phyloP scores from a whole-genome alignment of 2,113 vertebrate genomes.

The Macheiramphus alcinus region DNA sequence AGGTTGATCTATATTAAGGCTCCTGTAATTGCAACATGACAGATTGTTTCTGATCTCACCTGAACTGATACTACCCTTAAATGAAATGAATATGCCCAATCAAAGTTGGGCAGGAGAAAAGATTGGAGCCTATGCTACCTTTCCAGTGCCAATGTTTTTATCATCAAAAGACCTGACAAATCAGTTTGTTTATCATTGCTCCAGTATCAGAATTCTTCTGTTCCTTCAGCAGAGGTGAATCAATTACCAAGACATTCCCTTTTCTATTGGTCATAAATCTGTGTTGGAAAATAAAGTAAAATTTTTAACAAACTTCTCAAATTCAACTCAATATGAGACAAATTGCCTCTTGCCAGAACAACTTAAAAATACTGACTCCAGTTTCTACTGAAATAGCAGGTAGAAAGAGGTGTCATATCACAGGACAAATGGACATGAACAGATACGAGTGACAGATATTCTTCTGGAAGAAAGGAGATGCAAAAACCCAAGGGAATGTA shows the following conservation, averaged over 20 bases:
- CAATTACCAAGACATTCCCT: neutral
- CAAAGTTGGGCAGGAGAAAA: neutral
- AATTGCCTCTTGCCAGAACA: neutral
- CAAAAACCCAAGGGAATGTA: neutral
- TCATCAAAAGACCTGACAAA: neutral
- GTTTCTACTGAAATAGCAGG: neutral
- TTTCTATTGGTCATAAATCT: neutral
- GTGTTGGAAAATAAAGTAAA: neutral
- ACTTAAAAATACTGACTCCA: neutral
- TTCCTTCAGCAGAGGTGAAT: neutral
- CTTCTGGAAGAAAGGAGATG: neutral
- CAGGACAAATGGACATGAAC: neutral
- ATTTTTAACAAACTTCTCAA: neutral
- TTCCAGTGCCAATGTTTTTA: neutral
- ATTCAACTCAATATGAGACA: neutral
- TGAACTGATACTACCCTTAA: neutral
- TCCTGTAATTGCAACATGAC: neutral
- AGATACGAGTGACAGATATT: neutral
- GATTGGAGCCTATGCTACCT: neutral
- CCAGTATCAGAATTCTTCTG: neutral
- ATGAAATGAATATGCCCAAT: neutral
- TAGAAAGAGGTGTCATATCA: neutral
- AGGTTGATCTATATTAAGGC: neutral
- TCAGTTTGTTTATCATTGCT: neutral
- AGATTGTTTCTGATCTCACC: neutral